Conservation (phyloP, 2,113 vertebrate species). For the Melanotaenia duboulayi region DNA sequence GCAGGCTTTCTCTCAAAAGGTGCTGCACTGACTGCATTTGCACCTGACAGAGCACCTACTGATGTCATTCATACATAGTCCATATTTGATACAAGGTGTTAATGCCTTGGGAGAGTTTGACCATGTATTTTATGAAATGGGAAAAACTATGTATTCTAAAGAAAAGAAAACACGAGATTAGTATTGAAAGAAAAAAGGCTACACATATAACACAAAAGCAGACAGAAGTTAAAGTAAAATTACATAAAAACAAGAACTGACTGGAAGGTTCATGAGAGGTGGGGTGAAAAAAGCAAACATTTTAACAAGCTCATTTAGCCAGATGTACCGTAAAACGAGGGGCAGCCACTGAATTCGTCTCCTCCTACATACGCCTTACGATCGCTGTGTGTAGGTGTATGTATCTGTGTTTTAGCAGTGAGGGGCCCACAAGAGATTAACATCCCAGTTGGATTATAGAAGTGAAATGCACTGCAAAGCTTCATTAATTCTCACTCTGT, state of each 20-base stretch:
- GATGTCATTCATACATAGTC: slow-evolving; percentile 4
- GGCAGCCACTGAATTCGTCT: slow-evolving; percentile 37
- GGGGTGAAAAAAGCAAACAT: neutral
- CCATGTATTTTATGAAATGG: neutral
- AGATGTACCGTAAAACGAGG: slow-evolving; percentile 38
- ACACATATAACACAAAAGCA: slow-evolving; percentile 6
- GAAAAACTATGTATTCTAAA: neutral
- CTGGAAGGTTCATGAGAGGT: slow-evolving; percentile 15
- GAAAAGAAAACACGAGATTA: neutral
- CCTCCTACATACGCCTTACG: slow-evolving; percentile 45
- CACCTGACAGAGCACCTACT: neutral
- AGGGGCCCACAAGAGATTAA: slow-evolving; percentile 54
- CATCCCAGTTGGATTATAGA: slow-evolving; percentile 55
- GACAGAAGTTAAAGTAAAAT: slow-evolving; percentile 7
- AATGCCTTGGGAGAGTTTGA: neutral
- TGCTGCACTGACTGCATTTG: slow-evolving; percentile 7
- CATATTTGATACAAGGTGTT: neutral
- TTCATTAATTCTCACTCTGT: slow-evolving; percentile 56
- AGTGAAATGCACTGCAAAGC: slow-evolving; percentile 46
- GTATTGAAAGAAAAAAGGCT: neutral
- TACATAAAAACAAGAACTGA: slow-evolving; percentile 12
- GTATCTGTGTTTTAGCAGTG: slow-evolving; percentile 38
- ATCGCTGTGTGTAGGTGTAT: slow-evolving; percentile 45
- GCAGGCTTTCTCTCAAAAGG: slow-evolving; percentile 25
- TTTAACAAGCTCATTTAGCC: slow-evolving; percentile 32